Evolutionary conservation across 2,113 vertebrate species (phyloP).

Genomic region (Hippocampus barbouri): DNA sequence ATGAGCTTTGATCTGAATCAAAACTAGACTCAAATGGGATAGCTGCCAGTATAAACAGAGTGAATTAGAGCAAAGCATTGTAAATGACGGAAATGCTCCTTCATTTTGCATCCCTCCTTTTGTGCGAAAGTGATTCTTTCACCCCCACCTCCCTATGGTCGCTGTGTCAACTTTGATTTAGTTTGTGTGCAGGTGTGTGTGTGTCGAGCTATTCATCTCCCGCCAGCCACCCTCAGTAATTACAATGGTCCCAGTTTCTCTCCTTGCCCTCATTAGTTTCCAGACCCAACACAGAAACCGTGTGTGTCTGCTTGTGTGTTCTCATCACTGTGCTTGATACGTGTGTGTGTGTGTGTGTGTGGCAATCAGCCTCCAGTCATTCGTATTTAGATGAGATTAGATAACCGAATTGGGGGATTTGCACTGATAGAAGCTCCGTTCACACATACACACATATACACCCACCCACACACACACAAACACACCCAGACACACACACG

Average conservation of each 20-base stretch:
- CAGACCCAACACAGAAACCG: not conserved
- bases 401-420: slow-evolving; percentile 6
- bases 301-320: slow-evolving; percentile 17
- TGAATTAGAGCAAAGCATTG: not conserved
- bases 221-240: slow-evolving; percentile 30
- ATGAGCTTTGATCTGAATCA: not conserved
- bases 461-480: not conserved
- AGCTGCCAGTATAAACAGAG: not conserved
- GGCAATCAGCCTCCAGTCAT: not conserved
- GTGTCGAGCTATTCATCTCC: slow-evolving; percentile 46
- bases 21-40: not conserved
- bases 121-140: not conserved
- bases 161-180: slow-evolving; percentile 4
- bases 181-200: slow-evolving; percentile 1
- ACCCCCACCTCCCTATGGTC: not conserved
- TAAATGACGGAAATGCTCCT: not conserved
- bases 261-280: slow-evolving; percentile 30
- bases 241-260: slow-evolving; percentile 25
- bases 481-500: too few relatives aligned
- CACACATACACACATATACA: not conserved
- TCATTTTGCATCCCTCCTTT: not conserved
- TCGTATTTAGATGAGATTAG: slow-evolving; percentile 10
- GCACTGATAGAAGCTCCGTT: not conserved
- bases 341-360: not conserved
- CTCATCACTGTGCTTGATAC: not conserved